Conservation (phyloP, 2,797 vertebrate species). For the Mareca strepera region DNA sequence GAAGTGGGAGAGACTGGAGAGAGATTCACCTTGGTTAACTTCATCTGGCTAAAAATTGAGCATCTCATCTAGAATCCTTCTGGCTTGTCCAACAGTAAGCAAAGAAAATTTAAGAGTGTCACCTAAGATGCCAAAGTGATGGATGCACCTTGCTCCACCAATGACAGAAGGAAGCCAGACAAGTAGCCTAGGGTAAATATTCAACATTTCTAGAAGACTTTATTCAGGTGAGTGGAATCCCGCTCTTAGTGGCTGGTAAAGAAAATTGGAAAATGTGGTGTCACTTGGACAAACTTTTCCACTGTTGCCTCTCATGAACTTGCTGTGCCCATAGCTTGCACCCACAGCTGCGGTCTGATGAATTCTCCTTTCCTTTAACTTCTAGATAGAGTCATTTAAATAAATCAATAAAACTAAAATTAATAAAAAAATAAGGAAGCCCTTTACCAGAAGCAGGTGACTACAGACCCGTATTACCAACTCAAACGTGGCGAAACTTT, state of each 20-base stretch:
- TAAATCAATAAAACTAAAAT: background rate
- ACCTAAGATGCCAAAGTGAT: background rate
- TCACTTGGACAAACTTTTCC: background rate
- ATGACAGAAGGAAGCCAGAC: background rate
- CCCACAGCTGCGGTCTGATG: background rate
- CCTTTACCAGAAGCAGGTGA: background rate
- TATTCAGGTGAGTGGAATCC: background rate
- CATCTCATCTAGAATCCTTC: background rate
- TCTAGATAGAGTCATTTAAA: background rate
- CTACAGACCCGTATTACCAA: background rate
- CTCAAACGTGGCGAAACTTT: background rate
- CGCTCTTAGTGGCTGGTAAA: background rate
- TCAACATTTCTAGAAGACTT: background rate
- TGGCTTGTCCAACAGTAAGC: background rate
- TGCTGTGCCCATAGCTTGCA: background rate
- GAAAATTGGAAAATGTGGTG: background rate
- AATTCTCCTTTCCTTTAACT: conserved; percentile 5
- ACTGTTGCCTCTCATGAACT: background rate
- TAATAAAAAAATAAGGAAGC: background rate
- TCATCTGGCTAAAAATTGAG: background rate
- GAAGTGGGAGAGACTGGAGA: background rate
- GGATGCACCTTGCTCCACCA: accelerated
- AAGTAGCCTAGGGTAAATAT: background rate
- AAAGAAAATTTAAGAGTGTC: background rate
- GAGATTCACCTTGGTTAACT: background rate